Conservation (phyloP, 2,888 invertebrate species). For the Disparrhopalites patrizii region DNA sequence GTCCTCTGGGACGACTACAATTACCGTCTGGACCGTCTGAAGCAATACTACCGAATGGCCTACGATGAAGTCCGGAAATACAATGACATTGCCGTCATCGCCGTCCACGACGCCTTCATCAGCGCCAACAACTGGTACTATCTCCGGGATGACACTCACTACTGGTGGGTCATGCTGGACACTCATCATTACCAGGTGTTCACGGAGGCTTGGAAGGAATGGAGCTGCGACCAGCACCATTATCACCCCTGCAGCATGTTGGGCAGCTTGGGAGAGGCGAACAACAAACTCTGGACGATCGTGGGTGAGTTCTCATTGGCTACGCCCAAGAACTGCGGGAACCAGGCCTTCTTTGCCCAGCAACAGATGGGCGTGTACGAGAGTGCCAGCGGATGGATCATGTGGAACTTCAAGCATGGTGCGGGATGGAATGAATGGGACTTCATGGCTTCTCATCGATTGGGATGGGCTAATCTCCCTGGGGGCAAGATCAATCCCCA, state of each 20-base stretch:
- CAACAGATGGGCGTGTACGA: conserved; percentile 44
- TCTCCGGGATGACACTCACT: conserved; percentile 42
- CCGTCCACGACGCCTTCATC: conserved; percentile 48
- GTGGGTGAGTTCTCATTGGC: conserved; percentile 47
- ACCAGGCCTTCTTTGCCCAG: conserved; percentile 33
- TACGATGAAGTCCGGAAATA: conserved; percentile 40
- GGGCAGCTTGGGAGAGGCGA: conserved; percentile 18
- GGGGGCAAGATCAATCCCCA: background rate
- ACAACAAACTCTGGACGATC: conserved; percentile 41
- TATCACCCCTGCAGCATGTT: conserved; percentile 30
- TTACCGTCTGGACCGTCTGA: conserved; percentile 38
- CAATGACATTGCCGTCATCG: conserved; percentile 43
- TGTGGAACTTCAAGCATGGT: conserved; percentile 24
- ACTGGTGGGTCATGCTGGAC: conserved; percentile 36
- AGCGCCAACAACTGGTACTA: conserved; percentile 44
- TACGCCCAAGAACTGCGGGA: conserved; percentile 33
- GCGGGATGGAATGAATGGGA: conserved; percentile 27
- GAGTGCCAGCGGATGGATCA: conserved; percentile 27
- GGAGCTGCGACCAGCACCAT: conserved; percentile 37
- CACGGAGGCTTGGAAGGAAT: conserved; percentile 23
- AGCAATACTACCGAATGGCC: conserved; percentile 39
- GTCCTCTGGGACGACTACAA: conserved; percentile 44
- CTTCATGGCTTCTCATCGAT: conserved; percentile 12
- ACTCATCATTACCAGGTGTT: conserved; percentile 37
- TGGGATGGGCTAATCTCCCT: conserved; percentile 9